Percentiles rank a stretch among this genome's conserved stretches.
Evolutionary conservation across 2,797 vertebrate species (phyloP).

Genomic region (Astyanax mexicanus): DNA sequence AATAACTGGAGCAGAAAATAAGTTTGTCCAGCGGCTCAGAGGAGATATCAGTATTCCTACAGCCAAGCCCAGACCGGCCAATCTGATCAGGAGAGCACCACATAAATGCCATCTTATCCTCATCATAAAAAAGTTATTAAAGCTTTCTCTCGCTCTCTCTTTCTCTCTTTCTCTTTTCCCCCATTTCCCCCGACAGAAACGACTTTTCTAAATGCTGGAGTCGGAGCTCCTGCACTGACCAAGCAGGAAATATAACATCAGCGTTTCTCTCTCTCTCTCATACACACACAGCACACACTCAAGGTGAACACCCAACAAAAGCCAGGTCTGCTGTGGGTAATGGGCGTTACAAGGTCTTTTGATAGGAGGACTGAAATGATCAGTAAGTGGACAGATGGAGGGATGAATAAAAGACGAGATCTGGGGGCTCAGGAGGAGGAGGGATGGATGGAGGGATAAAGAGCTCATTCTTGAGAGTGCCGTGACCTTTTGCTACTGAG

Average conservation of each 20-base stretch:
- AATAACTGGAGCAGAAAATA: slow-evolving; percentile 18
- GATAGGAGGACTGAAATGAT: slow-evolving; percentile 26
- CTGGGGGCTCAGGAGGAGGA: background rate
- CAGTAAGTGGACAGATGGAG: slow-evolving; percentile 18
- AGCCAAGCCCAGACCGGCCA: background rate
- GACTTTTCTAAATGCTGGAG: slow-evolving; percentile 67
- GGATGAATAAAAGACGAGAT: slow-evolving; percentile 25
- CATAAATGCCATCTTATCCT: slow-evolving; percentile 31
- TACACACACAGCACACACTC: background rate
- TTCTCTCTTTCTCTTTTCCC: slow-evolving; percentile 61
- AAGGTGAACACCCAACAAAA: slow-evolving; percentile 18
- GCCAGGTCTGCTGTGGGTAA: background rate
- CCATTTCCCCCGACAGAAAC: slow-evolving; percentile 67
- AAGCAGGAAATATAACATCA: slow-evolving; percentile 7
- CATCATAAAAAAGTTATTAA: slow-evolving; percentile 7
- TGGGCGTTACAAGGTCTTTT: slow-evolving; percentile 27
- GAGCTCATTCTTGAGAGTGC: background rate
- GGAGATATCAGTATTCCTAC: slow-evolving; percentile 9
- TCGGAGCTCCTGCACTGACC: background rate
- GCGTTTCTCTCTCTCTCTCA: background rate
- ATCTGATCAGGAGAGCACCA: slow-evolving; percentile 19
- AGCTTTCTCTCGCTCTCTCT: slow-evolving; percentile 24
- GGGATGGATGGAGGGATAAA: background rate
- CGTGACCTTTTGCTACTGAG: background rate
- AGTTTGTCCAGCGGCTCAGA: background rate